Conservation (phyloP, 2,113 vertebrate genomes). For the Alces alces region DNA sequence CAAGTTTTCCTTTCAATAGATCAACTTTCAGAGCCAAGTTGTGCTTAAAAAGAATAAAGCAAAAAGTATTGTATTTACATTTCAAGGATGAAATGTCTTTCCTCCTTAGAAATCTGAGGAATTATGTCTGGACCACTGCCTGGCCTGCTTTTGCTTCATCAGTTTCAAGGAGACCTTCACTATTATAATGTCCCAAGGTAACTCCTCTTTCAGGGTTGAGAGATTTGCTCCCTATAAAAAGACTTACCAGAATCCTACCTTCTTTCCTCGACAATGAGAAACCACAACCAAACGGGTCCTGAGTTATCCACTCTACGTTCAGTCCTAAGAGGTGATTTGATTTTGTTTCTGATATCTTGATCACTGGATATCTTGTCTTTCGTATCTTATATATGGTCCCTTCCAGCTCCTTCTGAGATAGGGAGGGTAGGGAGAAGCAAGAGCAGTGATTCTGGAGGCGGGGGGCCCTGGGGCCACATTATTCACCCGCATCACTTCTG, state of each 20-base stretch:
- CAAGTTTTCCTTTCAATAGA: conserved; percentile 17
- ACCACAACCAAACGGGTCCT: background rate
- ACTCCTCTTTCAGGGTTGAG: background rate
- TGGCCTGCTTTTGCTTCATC: background rate
- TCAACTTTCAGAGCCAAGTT: background rate
- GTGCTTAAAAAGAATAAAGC: conserved; percentile 17
- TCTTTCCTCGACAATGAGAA: background rate
- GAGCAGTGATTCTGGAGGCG: accelerated
- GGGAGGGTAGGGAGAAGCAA: background rate
- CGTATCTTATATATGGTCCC: background rate
- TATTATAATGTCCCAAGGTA: background rate
- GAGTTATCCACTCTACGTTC: background rate
- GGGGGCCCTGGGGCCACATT: accelerated
- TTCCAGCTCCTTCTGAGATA: background rate
- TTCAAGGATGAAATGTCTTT: conserved; percentile 6
- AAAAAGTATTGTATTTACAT: conserved; percentile 12
- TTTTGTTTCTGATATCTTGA: background rate
- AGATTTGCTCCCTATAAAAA: background rate
- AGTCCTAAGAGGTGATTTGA: background rate
- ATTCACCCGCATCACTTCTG: background rate
- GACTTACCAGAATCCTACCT: background rate
- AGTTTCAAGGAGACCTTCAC: background rate
- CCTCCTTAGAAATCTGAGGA: background rate
- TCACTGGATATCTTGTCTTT: background rate
- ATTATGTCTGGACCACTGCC: background rate